Conservation (phyloP, 2,888 invertebrate species). For the Heliconius aoede region DNA sequence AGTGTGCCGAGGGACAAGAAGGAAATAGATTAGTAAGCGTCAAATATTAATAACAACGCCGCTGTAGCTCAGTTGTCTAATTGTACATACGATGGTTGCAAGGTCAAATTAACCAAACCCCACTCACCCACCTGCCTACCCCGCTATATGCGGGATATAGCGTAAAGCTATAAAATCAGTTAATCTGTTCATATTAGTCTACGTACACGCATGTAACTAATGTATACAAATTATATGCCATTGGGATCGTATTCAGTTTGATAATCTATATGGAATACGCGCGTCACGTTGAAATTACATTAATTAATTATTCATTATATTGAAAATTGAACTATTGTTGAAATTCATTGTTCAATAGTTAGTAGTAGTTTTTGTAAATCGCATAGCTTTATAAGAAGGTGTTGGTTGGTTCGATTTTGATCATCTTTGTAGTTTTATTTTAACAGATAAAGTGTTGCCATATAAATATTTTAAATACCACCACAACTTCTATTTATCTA, state of each 20-base stretch:
- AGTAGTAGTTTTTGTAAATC: too few species aligned
- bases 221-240: constrained; percentile 6
- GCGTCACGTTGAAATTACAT: constrained; percentile 1
- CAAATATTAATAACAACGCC: constrained; percentile 7
- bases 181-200: neutral
- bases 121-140: too few species aligned
- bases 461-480: too few species aligned
- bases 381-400: too few species aligned
- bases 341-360: neutral
- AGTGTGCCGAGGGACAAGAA: constrained; percentile 3
- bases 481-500: too few species aligned
- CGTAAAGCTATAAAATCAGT: neutral
- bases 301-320: neutral
- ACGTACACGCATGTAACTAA: neutral
- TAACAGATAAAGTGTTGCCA: too few species aligned
- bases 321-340: neutral
- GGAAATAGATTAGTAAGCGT: constrained; percentile 12
- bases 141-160: neutral
- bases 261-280: constrained; percentile 6
- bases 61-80: neutral
- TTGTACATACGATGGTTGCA: neutral
- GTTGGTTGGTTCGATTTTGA: too few species aligned
- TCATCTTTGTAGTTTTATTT: too few species aligned
- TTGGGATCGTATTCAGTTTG: neutral
- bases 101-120: neutral